Base-by-base conservation (phyloP, 2,797 vertebrate species). In the Fistularia tabacaria region DNA sequence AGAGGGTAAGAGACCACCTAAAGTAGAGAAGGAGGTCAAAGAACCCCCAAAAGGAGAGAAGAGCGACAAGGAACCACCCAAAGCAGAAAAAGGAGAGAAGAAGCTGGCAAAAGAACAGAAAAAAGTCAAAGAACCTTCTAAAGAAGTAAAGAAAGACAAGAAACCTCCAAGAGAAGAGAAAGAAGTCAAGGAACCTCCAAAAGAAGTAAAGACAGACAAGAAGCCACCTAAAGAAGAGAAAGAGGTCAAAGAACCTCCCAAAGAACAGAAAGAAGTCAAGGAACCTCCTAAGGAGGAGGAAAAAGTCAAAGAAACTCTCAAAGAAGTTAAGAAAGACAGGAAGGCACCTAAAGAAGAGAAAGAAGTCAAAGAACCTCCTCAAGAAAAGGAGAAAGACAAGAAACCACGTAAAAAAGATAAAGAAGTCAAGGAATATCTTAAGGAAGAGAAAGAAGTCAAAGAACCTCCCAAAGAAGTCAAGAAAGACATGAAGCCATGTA, bases 21-120 rank as follows among this genome's bases (percentile, higher is more conserved):
- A n/a, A 61, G 40, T 49, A 36, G 44, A 61, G 1, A 85, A 39
- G 44, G 85, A 15, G 12, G 89, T 86, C 60, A 51, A 64, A 10
- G 45, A 48, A 49, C 14, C 41, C 5, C 1, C 1, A 2, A 51
- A 59, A 42, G 49, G 56, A 10, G 41, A 46, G 1, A 52, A 25
- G 36, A 38, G 46, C 10, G 1, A 5, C 0, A 44, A 51, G 37
- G 51, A 38, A 7, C 15, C 45, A 13, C 43, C 0, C 1, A 59
- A 46, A 41, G 46, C 7, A 42, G 45, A 49, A 46, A 66, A 13
- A 42, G 52, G 46, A 62, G 49, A 55, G 40, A 45, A 44, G 6
- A 44, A 43, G 51, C 44, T 37, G 15, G 14, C 7, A 0, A 38
- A 53, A 51, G 50, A 54, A 14, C 25, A 56, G 11, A 46, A 38